Evolutionary conservation across 2,888 invertebrate species (phyloP).

Genomic region (Agrenia bidenticulata): DNA sequence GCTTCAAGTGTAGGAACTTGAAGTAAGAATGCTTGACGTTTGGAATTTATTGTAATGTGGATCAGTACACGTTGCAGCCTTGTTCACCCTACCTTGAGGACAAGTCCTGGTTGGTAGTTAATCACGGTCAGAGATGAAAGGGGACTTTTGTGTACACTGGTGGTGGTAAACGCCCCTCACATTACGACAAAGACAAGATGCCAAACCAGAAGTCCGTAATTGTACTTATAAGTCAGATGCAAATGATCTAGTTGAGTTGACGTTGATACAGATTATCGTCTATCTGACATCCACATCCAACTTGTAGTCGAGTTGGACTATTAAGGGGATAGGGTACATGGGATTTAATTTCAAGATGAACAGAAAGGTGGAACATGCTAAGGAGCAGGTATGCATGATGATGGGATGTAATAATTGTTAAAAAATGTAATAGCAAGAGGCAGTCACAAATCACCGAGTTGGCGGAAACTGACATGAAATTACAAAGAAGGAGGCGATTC

Average conservation of each 20-base stretch:
- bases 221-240: constrained; percentile 10
- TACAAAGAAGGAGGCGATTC: constrained; percentile 31
- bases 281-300: no score
- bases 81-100: no score
- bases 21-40: no score
- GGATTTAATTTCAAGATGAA: background rate
- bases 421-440: constrained; percentile 23
- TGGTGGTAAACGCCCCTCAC: constrained; percentile 4
- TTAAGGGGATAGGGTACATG: no score
- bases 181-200: constrained; percentile 13
- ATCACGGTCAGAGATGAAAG: no score
- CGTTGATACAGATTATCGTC: constrained; percentile 22
- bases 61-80: no score
- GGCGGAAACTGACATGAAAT: constrained; percentile 38
- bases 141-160: no score
- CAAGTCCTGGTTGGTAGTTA: no score
- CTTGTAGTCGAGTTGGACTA: no score
- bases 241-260: constrained; percentile 18
- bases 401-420: constrained; percentile 20
- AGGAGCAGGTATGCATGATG: constrained; percentile 7
- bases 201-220: constrained; percentile 8
- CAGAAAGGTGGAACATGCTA: background rate
- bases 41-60: no score
- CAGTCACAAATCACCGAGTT: constrained; percentile 37
- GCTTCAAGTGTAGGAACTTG: no score